Conservation (phyloP, 2,888 invertebrate genomes). For the Trachelus iudaicus region DNA sequence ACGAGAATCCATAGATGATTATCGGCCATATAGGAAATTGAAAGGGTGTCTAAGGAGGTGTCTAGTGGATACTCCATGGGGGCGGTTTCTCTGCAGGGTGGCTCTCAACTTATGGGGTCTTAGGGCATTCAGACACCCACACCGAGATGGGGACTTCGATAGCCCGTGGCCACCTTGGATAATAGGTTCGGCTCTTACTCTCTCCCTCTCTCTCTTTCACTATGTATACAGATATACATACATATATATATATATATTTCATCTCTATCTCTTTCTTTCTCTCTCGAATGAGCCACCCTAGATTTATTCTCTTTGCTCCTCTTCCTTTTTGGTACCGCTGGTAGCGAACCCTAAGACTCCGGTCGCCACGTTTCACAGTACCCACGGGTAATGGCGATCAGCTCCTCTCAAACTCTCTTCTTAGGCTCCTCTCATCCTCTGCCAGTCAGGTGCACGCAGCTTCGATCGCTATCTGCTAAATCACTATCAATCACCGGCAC, state of each 20-base stretch:
- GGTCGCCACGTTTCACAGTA: background rate
- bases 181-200: conserved; percentile 37
- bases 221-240: background rate
- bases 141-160: conserved; percentile 52
- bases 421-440: conserved; percentile 18
- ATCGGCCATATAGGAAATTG: conserved; percentile 62
- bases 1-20: conserved; percentile 48
- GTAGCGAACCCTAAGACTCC: background rate
- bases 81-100: conserved; percentile 53
- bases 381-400: conserved; percentile 11
- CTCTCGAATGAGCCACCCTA: background rate
- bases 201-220: background rate
- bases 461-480: conserved; percentile 58
- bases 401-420: conserved; percentile 2
- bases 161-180: conserved; percentile 50
- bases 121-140: conserved; percentile 54
- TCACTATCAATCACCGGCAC: conserved; percentile 57
- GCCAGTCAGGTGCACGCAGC: conserved; percentile 44
- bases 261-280: background rate
- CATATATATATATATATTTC: background rate
- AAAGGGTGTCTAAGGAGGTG: conserved; percentile 64
- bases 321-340: conserved; percentile 1
- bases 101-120: conserved; percentile 48
- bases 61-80: conserved; percentile 49
- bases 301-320: conserved; percentile 9